A percentile compares a stretch with the other conserved stretches of the same genome.
These are phyloP conservation scores for Syngnathus scovelli DNA, from an alignment of 2,113 vertebrate species.

Conservation along the genomic window DNA sequence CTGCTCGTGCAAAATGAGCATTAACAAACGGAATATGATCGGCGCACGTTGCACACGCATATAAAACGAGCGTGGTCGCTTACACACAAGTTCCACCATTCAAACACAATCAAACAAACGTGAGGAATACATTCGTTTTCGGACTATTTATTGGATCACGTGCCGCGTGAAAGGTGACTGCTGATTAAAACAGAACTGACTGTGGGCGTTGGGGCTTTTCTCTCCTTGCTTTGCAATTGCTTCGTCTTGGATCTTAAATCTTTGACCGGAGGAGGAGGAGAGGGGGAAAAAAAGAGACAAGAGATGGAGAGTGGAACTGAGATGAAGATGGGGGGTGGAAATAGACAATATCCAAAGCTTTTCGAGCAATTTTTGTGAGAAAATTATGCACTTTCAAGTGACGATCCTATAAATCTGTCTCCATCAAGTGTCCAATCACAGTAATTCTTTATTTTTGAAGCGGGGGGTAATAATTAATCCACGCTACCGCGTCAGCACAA, in stretches of 20 bases:
- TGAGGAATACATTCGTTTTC: slow-evolving; percentile 26
- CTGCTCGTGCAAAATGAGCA: slow-evolving; percentile 12
- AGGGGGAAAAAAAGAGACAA: not conserved
- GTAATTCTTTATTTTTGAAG: slow-evolving; percentile 12
- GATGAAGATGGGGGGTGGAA: slow-evolving; percentile 13
- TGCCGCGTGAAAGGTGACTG: slow-evolving; percentile 60
- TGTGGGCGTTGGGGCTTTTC: slow-evolving; percentile 74
- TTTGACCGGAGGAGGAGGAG: slow-evolving; percentile 32
- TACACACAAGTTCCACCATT: slow-evolving; percentile 31
- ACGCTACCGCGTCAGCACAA: slow-evolving; percentile 32
- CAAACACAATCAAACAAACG: slow-evolving; percentile 27
- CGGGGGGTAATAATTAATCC: not conserved
- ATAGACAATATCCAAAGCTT: slow-evolving; percentile 58
- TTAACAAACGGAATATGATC: slow-evolving; percentile 31
- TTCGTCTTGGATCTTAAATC: slow-evolving; percentile 68
- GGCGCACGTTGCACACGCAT: slow-evolving; percentile 11
- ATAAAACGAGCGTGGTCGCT: slow-evolving; percentile 26
- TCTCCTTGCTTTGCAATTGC: slow-evolving; percentile 64
- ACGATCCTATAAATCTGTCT: slow-evolving; percentile 30
- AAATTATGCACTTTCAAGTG: slow-evolving; percentile 6
- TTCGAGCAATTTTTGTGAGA: slow-evolving; percentile 25
- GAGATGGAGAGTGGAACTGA: not conserved
- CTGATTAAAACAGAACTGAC: slow-evolving; percentile 78
- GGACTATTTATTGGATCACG: slow-evolving; percentile 42
- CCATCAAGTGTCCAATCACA: not conserved